phyloP scores from a whole-genome alignment of 2,113 vertebrate species.

The Elaphurus davidianus region DNA sequence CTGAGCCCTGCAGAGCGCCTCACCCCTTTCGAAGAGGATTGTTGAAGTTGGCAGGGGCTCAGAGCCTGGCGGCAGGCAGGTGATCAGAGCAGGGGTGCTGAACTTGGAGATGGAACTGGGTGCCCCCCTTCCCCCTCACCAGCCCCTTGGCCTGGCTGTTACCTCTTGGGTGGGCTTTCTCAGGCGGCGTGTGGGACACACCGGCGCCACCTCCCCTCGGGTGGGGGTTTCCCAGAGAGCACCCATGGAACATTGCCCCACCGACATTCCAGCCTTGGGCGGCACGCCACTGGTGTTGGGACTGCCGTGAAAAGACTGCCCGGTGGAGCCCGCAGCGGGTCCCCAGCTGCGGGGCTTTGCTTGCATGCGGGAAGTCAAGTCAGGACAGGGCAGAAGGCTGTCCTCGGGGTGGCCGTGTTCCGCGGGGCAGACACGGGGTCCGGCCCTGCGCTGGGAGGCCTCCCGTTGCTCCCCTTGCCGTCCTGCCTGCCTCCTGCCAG shows the following conservation, averaged over 20 bases:
- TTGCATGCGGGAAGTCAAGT: background rate
- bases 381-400: background rate
- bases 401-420: background rate
- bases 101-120: background rate
- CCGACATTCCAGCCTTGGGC: accelerated
- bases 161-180: background rate
- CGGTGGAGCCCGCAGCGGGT: background rate
- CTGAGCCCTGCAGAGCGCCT: background rate
- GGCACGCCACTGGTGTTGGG: accelerated
- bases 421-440: background rate
- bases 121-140: accelerated
- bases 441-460: background rate
- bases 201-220: background rate
- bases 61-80: background rate
- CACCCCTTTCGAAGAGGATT: background rate
- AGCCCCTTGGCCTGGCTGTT: background rate
- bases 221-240: accelerated
- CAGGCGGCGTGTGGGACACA: background rate
- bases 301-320: background rate
- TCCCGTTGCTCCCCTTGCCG: background rate
- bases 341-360: background rate
- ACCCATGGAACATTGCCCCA: accelerated
- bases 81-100: background rate
- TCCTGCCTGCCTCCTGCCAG: background rate
- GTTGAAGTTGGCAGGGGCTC: background rate